Percentiles rank a stretch among this genome's conserved stretches.
These are phyloP conservation scores for Aphelocoma californica DNA, from an alignment of 2,797 vertebrate species.

Conservation along the genomic window DNA sequence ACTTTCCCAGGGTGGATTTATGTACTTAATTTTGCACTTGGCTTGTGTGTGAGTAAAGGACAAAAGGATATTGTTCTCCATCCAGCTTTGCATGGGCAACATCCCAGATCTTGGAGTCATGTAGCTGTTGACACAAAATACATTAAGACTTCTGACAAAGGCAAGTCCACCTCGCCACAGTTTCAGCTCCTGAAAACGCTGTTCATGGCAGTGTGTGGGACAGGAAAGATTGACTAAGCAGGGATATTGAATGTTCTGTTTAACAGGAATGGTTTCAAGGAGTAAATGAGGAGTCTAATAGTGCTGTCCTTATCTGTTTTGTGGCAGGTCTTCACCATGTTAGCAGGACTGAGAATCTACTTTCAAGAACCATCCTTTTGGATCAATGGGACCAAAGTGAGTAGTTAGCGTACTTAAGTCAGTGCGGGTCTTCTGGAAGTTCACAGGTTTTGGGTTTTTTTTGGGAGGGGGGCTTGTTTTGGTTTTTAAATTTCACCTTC, in stretches of 20 bases:
- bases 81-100: neutral
- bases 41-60: fast-evolving
- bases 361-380: neutral
- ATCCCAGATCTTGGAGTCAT: neutral
- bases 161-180: neutral
- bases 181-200: neutral
- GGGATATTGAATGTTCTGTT: neutral
- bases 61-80: neutral
- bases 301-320: neutral
- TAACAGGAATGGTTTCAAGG: neutral
- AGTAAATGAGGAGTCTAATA: fast-evolving
- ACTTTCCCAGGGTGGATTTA: neutral
- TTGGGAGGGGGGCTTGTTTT: fast-evolving
- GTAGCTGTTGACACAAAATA: fast-evolving
- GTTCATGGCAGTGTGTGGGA: fast-evolving
- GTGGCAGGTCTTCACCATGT: neutral
- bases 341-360: neutral
- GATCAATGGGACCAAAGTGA: neutral
- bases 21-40: neutral
- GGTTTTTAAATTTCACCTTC: neutral
- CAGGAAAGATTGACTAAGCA: neutral
- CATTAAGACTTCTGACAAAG: neutral
- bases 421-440: fast-evolving
- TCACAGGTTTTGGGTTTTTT: neutral
- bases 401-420: neutral